Percentiles rank a stretch among this genome's conserved stretches.
Evolutionary conservation across 2,797 vertebrate genomes (phyloP).

Genomic region (Crypturellus tataupa): DNA sequence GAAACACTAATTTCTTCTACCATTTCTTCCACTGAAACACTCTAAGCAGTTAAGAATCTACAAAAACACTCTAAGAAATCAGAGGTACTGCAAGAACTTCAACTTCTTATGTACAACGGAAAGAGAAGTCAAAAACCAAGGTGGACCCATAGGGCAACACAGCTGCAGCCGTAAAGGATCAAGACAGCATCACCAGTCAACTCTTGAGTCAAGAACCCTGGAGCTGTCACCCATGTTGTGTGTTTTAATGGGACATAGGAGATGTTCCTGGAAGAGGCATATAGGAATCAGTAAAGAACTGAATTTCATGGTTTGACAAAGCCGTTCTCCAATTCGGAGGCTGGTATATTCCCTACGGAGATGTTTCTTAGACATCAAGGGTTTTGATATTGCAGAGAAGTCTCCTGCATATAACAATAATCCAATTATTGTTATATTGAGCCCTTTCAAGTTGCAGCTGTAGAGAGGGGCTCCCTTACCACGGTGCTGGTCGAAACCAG

Average conservation of each 20-base stretch:
- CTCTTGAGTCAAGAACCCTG: background rate
- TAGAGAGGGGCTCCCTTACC: background rate
- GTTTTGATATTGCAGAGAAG: background rate
- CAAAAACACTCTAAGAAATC: fast-evolving
- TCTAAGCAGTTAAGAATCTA: background rate
- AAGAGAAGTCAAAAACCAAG: background rate
- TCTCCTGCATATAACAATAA: background rate
- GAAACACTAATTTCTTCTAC: background rate
- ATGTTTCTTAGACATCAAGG: background rate
- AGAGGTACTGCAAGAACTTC: background rate
- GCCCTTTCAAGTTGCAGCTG: background rate
- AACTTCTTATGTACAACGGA: background rate
- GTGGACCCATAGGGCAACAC: background rate
- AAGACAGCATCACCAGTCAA: background rate
- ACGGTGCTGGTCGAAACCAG: background rate
- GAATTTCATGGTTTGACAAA: background rate
- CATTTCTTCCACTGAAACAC: background rate
- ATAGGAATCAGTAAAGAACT: background rate
- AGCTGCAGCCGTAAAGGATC: background rate
- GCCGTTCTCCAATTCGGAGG: background rate
- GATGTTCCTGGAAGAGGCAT: background rate
- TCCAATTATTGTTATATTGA: background rate
- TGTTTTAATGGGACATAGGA: background rate
- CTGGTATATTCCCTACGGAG: background rate
- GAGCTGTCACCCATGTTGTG: background rate